A percentile compares a stretch with the other conserved stretches of the same genome.
These are phyloP conservation scores for Ectropis grisescens DNA, from an alignment of 1,140 invertebrate genomes.

Conservation along the genomic window DNA sequence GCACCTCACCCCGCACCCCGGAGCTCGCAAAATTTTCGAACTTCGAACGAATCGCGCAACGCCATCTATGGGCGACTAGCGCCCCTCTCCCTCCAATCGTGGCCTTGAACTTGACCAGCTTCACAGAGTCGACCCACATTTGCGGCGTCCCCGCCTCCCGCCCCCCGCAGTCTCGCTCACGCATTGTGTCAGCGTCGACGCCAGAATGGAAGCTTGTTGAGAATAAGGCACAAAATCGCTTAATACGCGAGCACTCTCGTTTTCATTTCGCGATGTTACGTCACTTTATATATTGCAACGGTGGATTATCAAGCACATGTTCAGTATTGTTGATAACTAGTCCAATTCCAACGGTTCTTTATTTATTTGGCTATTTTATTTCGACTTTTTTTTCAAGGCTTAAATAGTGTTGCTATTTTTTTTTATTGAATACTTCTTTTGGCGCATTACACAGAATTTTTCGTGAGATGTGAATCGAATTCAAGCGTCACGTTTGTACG, in stretches of 20 bases:
- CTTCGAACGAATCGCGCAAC: constrained; percentile 48
- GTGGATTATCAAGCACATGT: constrained; percentile 25
- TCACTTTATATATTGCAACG: constrained; percentile 38
- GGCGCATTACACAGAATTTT: too few species aligned
- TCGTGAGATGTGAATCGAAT: too few species aligned
- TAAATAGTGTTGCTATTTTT: too few species aligned
- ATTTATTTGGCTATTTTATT: too few species aligned
- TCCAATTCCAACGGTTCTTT: too few species aligned
- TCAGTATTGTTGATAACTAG: background rate
- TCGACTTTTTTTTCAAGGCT: too few species aligned
- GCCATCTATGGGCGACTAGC: constrained; percentile 56
- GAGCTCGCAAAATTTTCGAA: constrained; percentile 51
- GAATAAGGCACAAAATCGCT: constrained; percentile 45
- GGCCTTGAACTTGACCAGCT: constrained; percentile 64
- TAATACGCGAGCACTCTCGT: constrained; percentile 34
- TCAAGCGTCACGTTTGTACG: too few species aligned
- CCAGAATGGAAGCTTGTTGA: constrained; percentile 48
- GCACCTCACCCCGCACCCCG: constrained; percentile 30
- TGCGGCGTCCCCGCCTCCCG: constrained; percentile 22
- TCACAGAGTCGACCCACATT: constrained; percentile 58
- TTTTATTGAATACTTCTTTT: too few species aligned
- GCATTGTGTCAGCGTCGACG: constrained; percentile 41
- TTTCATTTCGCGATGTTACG: constrained; percentile 52
- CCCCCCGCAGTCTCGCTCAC: constrained; percentile 24
- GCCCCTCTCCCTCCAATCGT: constrained; percentile 32